A percentile compares a stretch with the other conserved stretches of the same genome.
These are phyloP conservation scores for Melanogrammus aeglefinus DNA, from an alignment of 2,797 vertebrate species.

Conservation along the genomic window DNA sequence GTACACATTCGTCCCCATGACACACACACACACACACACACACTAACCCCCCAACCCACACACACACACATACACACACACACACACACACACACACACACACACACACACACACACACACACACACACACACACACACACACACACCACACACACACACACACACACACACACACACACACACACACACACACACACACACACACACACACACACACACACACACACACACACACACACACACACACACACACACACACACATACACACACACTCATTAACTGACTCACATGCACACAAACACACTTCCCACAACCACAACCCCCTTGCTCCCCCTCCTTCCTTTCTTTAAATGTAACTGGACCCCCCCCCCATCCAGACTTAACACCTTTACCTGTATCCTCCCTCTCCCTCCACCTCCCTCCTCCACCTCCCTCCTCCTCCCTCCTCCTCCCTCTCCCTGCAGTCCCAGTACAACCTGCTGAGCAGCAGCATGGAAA, in stretches of 20 bases:
- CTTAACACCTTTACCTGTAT: constrained; percentile 73
- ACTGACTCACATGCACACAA: constrained; percentile 5
- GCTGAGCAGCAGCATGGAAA: constrained; percentile 98
- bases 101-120: constrained; percentile 18
- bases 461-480: constrained; percentile 97
- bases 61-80: not conserved
- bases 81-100: constrained; percentile 12
- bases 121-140: constrained; percentile 15
- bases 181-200: not conserved
- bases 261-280: constrained; percentile 11
- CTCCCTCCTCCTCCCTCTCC: constrained; percentile 51
- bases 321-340: not conserved
- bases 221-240: constrained; percentile 17
- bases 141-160: constrained; percentile 11
- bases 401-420: constrained; percentile 65
- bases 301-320: constrained; percentile 22
- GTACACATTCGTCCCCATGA: not conserved
- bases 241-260: constrained; percentile 19
- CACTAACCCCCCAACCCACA: too few species aligned
- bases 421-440: constrained; percentile 43
- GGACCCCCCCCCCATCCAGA: constrained; percentile 59
- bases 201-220: not conserved
- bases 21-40: not conserved
- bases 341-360: constrained; percentile 72
- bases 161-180: constrained; percentile 11